Evolutionary conservation across 2,113 vertebrate species (phyloP).

Genomic region (Petaurus breviceps): DNA sequence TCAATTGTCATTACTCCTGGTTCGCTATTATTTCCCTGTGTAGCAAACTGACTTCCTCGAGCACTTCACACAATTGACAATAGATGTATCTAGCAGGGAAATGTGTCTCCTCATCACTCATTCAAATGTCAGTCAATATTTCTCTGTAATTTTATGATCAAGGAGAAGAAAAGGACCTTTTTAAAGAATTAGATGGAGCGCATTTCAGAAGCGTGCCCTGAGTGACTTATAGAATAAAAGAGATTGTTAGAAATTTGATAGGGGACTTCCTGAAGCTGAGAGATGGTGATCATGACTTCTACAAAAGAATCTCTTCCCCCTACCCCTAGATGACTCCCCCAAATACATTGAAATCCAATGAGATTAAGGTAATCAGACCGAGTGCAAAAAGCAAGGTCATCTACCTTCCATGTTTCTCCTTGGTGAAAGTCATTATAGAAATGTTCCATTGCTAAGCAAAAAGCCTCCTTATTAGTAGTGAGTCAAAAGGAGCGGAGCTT

Average conservation of each 20-base stretch:
- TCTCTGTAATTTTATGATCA: conserved; percentile 73
- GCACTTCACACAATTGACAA: conserved; percentile 52
- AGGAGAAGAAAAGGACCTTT: conserved; percentile 66
- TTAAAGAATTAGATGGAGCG: conserved; percentile 56
- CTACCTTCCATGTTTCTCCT: neutral
- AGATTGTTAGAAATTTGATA: neutral
- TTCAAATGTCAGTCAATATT: conserved; percentile 77
- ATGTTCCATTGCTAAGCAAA: neutral
- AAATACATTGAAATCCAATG: neutral
- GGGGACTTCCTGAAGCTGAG: neutral
- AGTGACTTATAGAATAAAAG: neutral
- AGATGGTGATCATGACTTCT: neutral
- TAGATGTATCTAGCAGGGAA: conserved; percentile 30
- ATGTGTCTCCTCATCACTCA: conserved; percentile 38
- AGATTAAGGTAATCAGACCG: neutral
- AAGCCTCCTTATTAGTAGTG: neutral
- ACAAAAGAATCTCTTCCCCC: neutral
- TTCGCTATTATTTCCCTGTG: conserved; percentile 47
- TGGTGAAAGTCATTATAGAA: neutral
- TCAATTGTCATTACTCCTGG: neutral
- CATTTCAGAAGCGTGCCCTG: conserved; percentile 51
- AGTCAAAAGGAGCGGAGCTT: neutral
- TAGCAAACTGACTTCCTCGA: neutral
- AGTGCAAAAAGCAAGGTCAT: neutral
- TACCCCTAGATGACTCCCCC: rapidly evolving